Evolutionary conservation across 2,113 vertebrate genomes (phyloP).

Genomic region (Podocnemis expansa): DNA sequence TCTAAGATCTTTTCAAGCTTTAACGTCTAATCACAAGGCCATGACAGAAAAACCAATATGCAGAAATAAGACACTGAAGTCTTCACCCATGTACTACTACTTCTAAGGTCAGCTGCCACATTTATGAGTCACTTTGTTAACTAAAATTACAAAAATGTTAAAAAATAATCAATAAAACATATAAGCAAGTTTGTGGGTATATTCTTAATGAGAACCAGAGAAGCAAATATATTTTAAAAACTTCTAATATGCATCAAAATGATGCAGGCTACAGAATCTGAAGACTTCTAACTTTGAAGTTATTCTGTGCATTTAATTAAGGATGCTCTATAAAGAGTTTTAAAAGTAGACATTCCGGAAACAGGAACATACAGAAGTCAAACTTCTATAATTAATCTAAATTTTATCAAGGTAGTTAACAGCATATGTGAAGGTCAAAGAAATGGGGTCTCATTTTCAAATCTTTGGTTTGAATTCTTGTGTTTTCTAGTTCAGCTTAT

Average conservation of each 20-base stretch:
- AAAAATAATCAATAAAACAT: neutral
- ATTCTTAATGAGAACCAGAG: neutral
- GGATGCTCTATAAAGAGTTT: neutral
- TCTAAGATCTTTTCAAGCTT: slow-evolving; percentile 11
- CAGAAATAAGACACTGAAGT: slow-evolving; percentile 16
- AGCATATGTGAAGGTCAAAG: neutral
- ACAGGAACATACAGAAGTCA: neutral
- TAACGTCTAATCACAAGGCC: neutral
- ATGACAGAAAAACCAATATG: neutral
- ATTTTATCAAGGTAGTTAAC: neutral
- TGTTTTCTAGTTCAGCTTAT: neutral
- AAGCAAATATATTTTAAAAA: neutral
- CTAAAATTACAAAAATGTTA: neutral
- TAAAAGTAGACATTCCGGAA: neutral
- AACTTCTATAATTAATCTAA: neutral
- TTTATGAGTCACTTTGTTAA: neutral
- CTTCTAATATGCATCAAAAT: neutral
- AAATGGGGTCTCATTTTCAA: neutral
- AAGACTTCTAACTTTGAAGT: neutral
- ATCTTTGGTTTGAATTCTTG: neutral
- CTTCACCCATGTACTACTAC: neutral
- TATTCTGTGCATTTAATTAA: neutral
- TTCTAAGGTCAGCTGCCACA: neutral
- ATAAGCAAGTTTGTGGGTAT: neutral
- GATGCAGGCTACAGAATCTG: neutral